Percentiles rank a stretch among this genome's conserved stretches.
These are phyloP conservation scores for Heliconius charithonia DNA, from an alignment of 2,888 invertebrate species.

Conservation along the genomic window DNA sequence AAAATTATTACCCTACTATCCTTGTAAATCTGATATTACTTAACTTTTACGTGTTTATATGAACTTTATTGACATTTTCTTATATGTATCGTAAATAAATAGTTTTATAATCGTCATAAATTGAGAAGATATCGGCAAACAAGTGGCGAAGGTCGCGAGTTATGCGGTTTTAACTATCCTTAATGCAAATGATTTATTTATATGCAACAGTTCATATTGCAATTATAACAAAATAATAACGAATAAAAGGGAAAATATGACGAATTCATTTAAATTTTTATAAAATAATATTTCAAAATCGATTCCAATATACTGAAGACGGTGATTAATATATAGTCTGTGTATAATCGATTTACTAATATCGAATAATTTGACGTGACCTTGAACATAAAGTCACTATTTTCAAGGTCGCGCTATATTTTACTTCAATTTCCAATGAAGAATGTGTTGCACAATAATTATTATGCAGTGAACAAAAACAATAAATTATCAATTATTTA, in stretches of 20 bases:
- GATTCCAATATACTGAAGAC: not conserved
- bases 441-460: not conserved
- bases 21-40: slow-evolving; percentile 29
- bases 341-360: slow-evolving; percentile 1
- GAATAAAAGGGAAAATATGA: slow-evolving; percentile 15
- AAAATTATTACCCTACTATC: slow-evolving; percentile 17
- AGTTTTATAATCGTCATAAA: slow-evolving; percentile 24
- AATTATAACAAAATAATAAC: slow-evolving; percentile 19
- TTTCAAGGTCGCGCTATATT: slow-evolving; percentile 15
- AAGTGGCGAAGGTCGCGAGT: slow-evolving; percentile 26
- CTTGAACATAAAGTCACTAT: not conserved
- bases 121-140: slow-evolving; percentile 21
- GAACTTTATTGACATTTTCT: slow-evolving; percentile 25
- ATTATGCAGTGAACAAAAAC: not conserved
- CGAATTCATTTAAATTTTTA: not conserved
- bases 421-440: not conserved
- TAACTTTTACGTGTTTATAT: slow-evolving; percentile 7
- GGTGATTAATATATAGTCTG: not conserved
- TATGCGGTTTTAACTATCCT: slow-evolving; percentile 27
- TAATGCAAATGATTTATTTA: slow-evolving; percentile 24
- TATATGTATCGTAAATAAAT: slow-evolving; percentile 26
- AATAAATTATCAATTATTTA: slow-evolving; percentile 7
- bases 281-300: slow-evolving; percentile 10
- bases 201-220: slow-evolving; percentile 21
- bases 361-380: not conserved